Conservation (phyloP, 1,140 invertebrate species). For the Proctacanthus coquilletti region DNA sequence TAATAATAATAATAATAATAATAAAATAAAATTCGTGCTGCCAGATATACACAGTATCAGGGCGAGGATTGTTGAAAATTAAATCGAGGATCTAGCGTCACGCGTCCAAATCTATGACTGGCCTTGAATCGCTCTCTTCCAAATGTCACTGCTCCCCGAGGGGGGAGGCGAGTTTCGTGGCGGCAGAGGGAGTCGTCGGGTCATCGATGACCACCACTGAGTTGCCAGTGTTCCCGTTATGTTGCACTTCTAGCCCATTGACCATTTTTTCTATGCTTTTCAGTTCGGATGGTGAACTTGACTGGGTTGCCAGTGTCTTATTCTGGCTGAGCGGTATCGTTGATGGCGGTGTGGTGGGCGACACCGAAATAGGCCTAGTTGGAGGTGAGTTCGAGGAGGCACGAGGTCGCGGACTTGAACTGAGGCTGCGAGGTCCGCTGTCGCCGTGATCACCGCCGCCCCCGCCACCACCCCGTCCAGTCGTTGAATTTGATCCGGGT, state of each 20-base stretch:
- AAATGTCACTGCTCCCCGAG: too few species aligned
- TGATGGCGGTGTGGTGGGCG: conserved; percentile 33
- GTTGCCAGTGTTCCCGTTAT: conserved; percentile 15
- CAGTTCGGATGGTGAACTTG: conserved; percentile 51
- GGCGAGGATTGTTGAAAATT: too few species aligned
- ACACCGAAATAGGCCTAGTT: conserved; percentile 32
- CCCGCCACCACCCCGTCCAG: conserved; percentile 11
- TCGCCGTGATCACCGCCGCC: conserved; percentile 14
- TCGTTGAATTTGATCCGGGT: conserved; percentile 38
- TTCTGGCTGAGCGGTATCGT: conserved; percentile 9
- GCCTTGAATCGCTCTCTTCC: too few species aligned
- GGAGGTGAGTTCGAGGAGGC: conserved; percentile 41
- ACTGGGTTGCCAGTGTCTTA: conserved; percentile 20
- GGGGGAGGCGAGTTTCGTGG: too few species aligned
- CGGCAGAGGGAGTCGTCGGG: too few species aligned
- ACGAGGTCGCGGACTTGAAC: conserved; percentile 46
- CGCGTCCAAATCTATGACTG: too few species aligned
- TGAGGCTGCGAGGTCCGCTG: conserved; percentile 40
- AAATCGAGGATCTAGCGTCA: too few species aligned
- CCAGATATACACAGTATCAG: too few species aligned
- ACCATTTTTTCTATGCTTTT: conserved; percentile 96
- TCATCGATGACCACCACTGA: too few species aligned
- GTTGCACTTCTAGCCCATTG: conserved; percentile 73
- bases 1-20: too few species aligned
- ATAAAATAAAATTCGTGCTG: too few species aligned